These are phyloP conservation scores for Diogma glabrata DNA, from an alignment of 2,888 invertebrate species.

Conservation along the genomic window DNA sequence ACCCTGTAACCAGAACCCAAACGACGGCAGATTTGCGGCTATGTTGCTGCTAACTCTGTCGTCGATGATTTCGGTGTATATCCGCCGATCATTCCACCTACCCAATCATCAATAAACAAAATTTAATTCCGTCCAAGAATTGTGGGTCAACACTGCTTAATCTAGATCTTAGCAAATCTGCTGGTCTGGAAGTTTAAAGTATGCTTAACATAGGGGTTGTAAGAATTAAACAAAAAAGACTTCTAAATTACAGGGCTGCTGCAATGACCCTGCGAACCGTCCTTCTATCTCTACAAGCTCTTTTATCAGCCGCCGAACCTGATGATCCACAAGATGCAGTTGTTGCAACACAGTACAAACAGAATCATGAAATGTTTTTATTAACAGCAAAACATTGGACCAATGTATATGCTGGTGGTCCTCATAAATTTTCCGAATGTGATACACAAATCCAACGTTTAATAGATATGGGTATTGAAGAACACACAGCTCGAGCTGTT, in stretches of 20 bases:
- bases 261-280: constrained; percentile 97
- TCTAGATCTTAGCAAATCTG: no score
- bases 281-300: constrained; percentile 86
- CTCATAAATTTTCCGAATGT: constrained; percentile 63
- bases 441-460: constrained; percentile 79
- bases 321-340: constrained; percentile 95
- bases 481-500: constrained; percentile 78
- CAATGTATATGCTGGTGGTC: constrained; percentile 81
- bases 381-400: constrained; percentile 96
- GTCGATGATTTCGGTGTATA: no score
- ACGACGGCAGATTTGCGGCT: no score
- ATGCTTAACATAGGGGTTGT: no score
- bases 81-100: no score
- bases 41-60: no score
- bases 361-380: constrained; percentile 72
- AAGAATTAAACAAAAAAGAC: no score
- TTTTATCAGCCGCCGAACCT: constrained; percentile 83
- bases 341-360: constrained; percentile 94
- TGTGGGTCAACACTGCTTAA: no score
- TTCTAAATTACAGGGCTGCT: constrained; percentile 71
- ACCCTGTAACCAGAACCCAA: no score
- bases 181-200: no score
- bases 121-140: no score
- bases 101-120: no score
- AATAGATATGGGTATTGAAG: constrained; percentile 89